Evolutionary conservation across 2,113 vertebrate genomes (phyloP), one percentile per base, ranked within the genome.

Genomic region (Gallinago paraguaiae): DNA sequence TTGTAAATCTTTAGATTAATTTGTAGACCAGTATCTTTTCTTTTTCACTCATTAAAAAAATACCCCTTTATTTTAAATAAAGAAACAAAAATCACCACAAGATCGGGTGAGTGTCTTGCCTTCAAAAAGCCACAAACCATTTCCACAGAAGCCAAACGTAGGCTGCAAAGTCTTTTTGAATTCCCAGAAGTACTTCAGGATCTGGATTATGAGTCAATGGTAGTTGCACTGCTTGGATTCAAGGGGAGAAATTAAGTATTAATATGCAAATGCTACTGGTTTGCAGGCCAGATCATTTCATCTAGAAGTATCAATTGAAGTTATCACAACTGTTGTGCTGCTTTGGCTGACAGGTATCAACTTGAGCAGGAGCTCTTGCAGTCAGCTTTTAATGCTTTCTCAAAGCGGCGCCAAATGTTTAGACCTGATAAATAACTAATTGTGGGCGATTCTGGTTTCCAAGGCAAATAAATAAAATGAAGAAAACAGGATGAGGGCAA

Each of bases 401-500:
- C 67, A 78, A 71, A 70, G 35, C 7, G 20, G 9, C 90, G 76
- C 61, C 69, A 92, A 37, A 70, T 48, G 82, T 90, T 80, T 68
- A 37, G 35, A 60, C 79, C 43, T 41, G 30, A 88, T 84, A 88
- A 78, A 92, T 79, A 70, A 86, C 45, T 69, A 91, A 90, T 23
- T 59, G 76, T 41, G 33, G 50, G 46, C 50, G 63, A 64, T 85
- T 84, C 61, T 96, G 28, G 48, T 94, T 96, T 94, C 79, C 46
- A 85, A 70, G 51, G 45, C 39, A 90, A 88, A 94, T 45, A 96
- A 85, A 87, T 67, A 51, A 59, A 92, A 56, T 45, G 46, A 94
- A 78, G 57, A 70, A 94, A 94, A 90, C 13, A 75, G 27, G 60
- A 75, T 33, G 46, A 88, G 24, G 22, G 23, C 59, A 83, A 92